These are phyloP conservation scores for Pipra filicauda DNA, from an alignment of 2,113 vertebrate species.

Conservation along the genomic window DNA sequence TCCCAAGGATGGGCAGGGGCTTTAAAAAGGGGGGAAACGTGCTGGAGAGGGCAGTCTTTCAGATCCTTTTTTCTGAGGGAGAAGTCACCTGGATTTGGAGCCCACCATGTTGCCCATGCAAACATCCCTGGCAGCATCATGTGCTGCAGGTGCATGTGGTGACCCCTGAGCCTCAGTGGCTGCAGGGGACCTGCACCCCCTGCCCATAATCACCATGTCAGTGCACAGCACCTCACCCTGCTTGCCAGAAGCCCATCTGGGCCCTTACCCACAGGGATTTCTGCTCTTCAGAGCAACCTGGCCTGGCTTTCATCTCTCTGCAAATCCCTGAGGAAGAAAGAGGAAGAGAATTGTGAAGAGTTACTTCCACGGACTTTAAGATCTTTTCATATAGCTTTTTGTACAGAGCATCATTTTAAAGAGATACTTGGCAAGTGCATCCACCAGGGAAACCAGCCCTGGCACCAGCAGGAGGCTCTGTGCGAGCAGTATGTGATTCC, in stretches of 20 bases:
- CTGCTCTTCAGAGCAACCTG: background rate
- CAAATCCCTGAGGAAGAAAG: background rate
- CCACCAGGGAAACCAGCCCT: background rate
- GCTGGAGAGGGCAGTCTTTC: background rate
- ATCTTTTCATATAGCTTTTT: background rate
- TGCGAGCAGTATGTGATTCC: rapidly evolving
- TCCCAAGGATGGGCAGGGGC: background rate
- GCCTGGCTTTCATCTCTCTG: background rate
- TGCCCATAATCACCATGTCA: background rate
- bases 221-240: background rate
- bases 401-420: background rate
- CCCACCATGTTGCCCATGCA: rapidly evolving
- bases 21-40: background rate
- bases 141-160: background rate
- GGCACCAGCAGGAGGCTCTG: background rate
- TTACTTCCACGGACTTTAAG: background rate
- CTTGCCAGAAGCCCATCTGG: background rate
- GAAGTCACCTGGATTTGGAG: background rate
- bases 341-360: background rate
- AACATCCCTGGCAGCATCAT: background rate
- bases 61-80: background rate
- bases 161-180: rapidly evolving
- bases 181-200: background rate
- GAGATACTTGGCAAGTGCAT: background rate
- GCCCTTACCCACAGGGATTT: background rate